Percentiles rank a stretch among this genome's conserved stretches.
These are phyloP conservation scores for Callimorpha dominula DNA, from an alignment of 2,888 invertebrate species.

Conservation along the genomic window DNA sequence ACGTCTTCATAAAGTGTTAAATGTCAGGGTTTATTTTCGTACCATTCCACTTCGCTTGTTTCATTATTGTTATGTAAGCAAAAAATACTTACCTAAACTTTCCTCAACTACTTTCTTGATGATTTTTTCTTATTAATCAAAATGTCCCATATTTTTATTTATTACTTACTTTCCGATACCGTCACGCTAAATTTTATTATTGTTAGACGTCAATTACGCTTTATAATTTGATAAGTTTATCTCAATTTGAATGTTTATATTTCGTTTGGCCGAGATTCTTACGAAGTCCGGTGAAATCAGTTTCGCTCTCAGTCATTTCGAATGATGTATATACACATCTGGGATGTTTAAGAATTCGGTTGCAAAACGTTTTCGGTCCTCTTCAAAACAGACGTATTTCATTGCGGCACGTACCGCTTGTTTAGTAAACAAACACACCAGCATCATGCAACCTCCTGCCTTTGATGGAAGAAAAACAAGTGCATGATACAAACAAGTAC, in stretches of 20 bases:
- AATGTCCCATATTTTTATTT: slow-evolving; percentile 36
- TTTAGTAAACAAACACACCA: slow-evolving; percentile 41
- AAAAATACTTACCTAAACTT: slow-evolving; percentile 46
- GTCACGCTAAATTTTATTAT: slow-evolving; percentile 24
- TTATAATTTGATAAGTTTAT: slow-evolving; percentile 18
- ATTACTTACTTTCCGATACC: slow-evolving; percentile 32
- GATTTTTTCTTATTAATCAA: slow-evolving; percentile 25
- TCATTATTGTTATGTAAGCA: slow-evolving; percentile 53
- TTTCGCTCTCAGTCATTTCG: slow-evolving; percentile 7
- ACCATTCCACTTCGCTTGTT: slow-evolving; percentile 48
- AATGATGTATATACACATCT: slow-evolving; percentile 18
- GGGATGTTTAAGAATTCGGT: slow-evolving; percentile 24
- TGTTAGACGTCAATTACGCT: slow-evolving; percentile 13
- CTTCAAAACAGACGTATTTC: slow-evolving; percentile 33
- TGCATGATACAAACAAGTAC: slow-evolving; percentile 23
- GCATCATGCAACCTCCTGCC: slow-evolving; percentile 19
- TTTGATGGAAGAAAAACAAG: slow-evolving; percentile 32
- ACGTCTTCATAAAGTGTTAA: slow-evolving; percentile 38
- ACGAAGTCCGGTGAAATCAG: slow-evolving; percentile 12
- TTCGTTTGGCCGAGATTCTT: slow-evolving; percentile 7
- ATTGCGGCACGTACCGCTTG: slow-evolving; percentile 28
- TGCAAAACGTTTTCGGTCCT: slow-evolving; percentile 21
- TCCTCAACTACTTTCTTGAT: slow-evolving; percentile 40
- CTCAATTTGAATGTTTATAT: slow-evolving; percentile 13
- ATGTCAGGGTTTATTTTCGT: slow-evolving; percentile 48